phyloP scores from a whole-genome alignment of 53 echinoderm and acorn worm genomes.

The Holothuria leucospilota region DNA sequence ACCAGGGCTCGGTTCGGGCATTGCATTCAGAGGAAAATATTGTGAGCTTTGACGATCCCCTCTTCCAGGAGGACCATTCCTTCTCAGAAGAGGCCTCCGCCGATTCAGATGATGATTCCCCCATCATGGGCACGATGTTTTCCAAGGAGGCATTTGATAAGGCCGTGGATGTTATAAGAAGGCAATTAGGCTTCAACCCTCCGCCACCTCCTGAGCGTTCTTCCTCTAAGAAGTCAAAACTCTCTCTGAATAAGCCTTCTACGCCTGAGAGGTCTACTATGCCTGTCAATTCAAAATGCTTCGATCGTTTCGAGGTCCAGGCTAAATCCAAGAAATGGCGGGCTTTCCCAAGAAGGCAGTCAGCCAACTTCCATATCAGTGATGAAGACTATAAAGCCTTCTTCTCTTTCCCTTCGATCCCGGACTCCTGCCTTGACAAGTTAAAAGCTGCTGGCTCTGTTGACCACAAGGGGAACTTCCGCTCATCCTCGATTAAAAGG shows the following conservation, averaged over 20 bases:
- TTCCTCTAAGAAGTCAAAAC: not conserved
- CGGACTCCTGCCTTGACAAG: not conserved
- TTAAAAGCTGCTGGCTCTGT: not conserved
- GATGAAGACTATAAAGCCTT: not conserved
- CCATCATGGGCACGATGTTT: not conserved
- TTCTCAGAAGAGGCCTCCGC: not conserved
- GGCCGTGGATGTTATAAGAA: not conserved
- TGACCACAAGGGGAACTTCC: not conserved
- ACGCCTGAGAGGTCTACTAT: not conserved
- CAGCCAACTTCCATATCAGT: not conserved
- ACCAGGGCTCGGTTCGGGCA: not conserved
- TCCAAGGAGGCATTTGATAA: not conserved
- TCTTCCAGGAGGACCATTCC: too few species aligned
- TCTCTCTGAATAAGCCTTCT: not conserved
- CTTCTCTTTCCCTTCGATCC: not conserved
- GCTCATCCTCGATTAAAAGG: not conserved
- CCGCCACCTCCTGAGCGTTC: not conserved
- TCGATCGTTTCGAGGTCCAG: not conserved
- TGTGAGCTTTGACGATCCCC: not conserved
- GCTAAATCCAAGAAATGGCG: too few species aligned
- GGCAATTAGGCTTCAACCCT: not conserved
- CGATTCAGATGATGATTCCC: not conserved
- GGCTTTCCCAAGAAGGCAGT: not conserved
- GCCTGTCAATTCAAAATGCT: not conserved
- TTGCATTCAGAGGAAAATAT: not conserved